Conservation (phyloP, 92 coral and sea anemone species). For the Phenganax subtilis region DNA sequence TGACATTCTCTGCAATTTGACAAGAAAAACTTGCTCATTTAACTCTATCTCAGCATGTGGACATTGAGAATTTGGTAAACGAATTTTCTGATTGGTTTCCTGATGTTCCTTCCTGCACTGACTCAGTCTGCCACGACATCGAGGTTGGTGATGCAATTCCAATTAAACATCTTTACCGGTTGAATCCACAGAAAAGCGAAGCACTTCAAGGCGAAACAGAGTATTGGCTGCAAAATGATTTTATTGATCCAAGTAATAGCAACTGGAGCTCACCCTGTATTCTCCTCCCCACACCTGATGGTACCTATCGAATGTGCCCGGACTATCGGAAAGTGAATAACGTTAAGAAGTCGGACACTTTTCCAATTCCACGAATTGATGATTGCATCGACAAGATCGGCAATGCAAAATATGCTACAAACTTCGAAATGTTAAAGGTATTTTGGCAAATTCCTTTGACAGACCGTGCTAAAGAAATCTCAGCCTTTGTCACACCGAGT, state of each 20-base stretch:
- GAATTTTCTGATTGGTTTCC: conserved; percentile 19
- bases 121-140: conserved; percentile 41
- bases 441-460: too few relatives aligned
- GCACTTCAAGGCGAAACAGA: conserved; percentile 22
- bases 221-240: conserved; percentile 35
- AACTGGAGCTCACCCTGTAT: too few relatives aligned
- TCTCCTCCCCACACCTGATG: too few relatives aligned
- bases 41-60: conserved; percentile 21
- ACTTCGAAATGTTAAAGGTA: too few relatives aligned
- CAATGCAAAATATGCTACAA: too few relatives aligned
- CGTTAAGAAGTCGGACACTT: too few relatives aligned
- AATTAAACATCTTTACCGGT: conserved; percentile 37
- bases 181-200: conserved; percentile 36
- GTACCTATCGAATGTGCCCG: too few relatives aligned
- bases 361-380: too few relatives aligned
- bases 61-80: conserved; percentile 29
- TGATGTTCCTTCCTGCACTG: conserved; percentile 33
- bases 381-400: too few relatives aligned
- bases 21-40: background rate
- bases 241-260: conserved; percentile 37
- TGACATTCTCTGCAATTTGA: conserved; percentile 10
- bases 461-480: too few relatives aligned
- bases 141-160: conserved; percentile 45
- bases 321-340: too few relatives aligned
- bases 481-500: too few relatives aligned